Percentiles rank a stretch among this genome's conserved stretches.
Evolutionary conservation across 2,113 vertebrate genomes (phyloP).

Genomic region (Rhodinocichla rosea): DNA sequence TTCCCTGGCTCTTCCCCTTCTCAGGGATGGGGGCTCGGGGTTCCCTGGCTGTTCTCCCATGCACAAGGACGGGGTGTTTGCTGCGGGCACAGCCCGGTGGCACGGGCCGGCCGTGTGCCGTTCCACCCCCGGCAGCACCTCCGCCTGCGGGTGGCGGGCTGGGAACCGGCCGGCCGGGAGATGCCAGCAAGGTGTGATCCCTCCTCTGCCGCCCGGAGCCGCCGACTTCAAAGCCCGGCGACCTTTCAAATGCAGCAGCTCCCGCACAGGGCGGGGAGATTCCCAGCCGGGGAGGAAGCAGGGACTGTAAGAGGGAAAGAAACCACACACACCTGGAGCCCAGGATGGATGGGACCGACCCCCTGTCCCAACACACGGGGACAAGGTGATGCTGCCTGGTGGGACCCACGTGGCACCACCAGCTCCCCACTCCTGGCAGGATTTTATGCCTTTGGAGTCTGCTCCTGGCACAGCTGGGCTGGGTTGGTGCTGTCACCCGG

Average conservation of each 20-base stretch:
- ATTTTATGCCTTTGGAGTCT: not conserved
- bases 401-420: not conserved
- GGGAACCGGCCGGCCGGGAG: not conserved
- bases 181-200: constrained; percentile 10
- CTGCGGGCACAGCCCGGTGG: not conserved
- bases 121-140: not conserved
- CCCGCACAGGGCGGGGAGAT: not conserved
- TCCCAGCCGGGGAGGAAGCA: not conserved
- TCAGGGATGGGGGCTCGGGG: fast-evolving
- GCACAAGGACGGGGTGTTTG: fast-evolving
- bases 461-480: not conserved
- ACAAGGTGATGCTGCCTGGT: not conserved
- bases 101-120: not conserved
- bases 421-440: fast-evolving
- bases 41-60: fast-evolving
- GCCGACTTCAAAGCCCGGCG: constrained; percentile 13
- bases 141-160: not conserved
- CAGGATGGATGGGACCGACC: not conserved
- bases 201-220: not conserved
- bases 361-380: fast-evolving
- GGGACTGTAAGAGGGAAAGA: not conserved
- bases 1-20: fast-evolving
- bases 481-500: not conserved
- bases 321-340: not conserved
- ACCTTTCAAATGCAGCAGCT: constrained; percentile 18